Conservation (phyloP, 2,113 vertebrate genomes). For the Rhodinocichla rosea region DNA sequence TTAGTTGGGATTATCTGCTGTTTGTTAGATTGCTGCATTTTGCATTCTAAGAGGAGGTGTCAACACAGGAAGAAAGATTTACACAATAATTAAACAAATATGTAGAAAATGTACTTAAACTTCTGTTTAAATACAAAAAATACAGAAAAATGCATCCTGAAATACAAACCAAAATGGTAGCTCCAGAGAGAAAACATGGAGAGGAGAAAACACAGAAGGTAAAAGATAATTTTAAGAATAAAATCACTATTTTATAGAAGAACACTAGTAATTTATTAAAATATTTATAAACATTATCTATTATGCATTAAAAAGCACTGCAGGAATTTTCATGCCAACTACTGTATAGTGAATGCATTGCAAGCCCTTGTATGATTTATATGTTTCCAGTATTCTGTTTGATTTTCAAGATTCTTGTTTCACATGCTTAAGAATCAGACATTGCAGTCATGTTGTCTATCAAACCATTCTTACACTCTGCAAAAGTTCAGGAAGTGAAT, state of each 20-base stretch:
- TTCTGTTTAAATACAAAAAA: neutral
- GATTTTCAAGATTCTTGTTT: neutral
- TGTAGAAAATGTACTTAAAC: neutral
- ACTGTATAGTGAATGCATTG: neutral
- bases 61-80: neutral
- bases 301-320: neutral
- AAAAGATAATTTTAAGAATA: neutral
- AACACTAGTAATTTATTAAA: neutral
- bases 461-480: neutral
- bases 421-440: neutral
- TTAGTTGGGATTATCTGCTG: neutral
- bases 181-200: neutral
- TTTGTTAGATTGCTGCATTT: neutral
- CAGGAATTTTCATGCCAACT: neutral
- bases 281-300: neutral
- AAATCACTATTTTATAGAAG: neutral
- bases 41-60: neutral
- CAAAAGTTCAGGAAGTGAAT: neutral
- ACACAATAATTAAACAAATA: neutral
- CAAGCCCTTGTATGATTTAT: neutral
- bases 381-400: neutral
- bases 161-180: neutral
- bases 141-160: neutral
- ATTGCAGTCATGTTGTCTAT: neutral
- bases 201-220: neutral